Evolutionary conservation across 2,113 vertebrate species (phyloP).

Genomic region (Scomber scombrus): DNA sequence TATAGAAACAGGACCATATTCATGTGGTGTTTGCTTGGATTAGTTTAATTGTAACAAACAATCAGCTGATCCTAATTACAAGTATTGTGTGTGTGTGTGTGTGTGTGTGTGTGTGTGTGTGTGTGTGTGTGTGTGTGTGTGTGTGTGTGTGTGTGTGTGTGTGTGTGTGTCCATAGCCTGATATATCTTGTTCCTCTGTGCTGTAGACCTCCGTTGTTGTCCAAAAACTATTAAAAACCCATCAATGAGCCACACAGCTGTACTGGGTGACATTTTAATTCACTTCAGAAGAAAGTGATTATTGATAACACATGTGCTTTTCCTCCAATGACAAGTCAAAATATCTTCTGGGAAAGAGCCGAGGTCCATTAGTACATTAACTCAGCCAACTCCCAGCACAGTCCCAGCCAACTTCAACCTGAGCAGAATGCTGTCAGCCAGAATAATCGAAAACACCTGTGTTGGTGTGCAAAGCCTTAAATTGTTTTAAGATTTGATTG

Average conservation of each 20-base stretch:
- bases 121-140: too few relatives aligned
- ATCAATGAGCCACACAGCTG: background rate
- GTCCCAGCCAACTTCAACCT: background rate
- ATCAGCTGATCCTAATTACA: too few relatives aligned
- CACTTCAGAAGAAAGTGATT: too few relatives aligned
- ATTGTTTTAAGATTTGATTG: slow-evolving; percentile 16
- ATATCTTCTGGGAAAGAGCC: background rate
- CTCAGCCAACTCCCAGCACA: background rate
- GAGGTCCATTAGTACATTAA: background rate
- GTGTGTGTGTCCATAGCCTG: too few relatives aligned
- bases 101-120: too few relatives aligned
- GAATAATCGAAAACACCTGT: slow-evolving; percentile 8
- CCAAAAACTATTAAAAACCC: too few relatives aligned
- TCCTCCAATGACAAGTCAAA: background rate
- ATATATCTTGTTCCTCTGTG: too few relatives aligned
- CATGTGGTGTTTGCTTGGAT: background rate
- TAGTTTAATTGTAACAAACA: background rate
- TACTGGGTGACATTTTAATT: too few relatives aligned
- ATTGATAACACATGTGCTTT: background rate
- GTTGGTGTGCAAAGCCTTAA: background rate
- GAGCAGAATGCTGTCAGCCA: background rate
- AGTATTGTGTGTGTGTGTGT: too few relatives aligned
- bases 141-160: too few relatives aligned
- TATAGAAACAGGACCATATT: background rate
- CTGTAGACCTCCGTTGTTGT: too few relatives aligned